Percentiles rank a stretch among this genome's conserved stretches.
Conservation (phyloP, 2,113 vertebrate genomes). For the Pseudonaja textilis region DNA sequence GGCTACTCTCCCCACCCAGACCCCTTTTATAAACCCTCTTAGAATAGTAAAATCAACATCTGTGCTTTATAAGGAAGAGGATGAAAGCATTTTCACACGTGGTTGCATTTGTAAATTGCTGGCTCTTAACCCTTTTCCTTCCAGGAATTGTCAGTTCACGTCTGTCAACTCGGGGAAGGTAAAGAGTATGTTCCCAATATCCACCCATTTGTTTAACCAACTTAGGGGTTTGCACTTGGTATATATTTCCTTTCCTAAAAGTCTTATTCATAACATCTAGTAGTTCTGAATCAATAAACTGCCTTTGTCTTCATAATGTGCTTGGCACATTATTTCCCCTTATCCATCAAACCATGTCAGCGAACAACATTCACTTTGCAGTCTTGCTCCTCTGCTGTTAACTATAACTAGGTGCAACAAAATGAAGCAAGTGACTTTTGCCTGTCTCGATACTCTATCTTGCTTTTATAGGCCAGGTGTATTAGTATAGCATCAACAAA, state of each 20-base stretch:
- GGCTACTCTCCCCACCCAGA: background rate
- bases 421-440: background rate
- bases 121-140: constrained; percentile 83
- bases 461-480: background rate
- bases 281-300: background rate
- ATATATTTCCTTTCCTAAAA: constrained; percentile 7
- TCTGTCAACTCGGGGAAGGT: constrained; percentile 42
- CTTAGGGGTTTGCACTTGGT: constrained; percentile 11
- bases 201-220: constrained; percentile 49
- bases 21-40: constrained; percentile 32
- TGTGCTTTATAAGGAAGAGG: constrained; percentile 53
- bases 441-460: background rate
- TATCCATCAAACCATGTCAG: background rate
- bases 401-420: background rate
- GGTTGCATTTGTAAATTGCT: constrained; percentile 64
- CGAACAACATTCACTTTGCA: background rate
- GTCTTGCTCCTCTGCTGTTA: background rate
- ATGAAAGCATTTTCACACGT: constrained; percentile 55
- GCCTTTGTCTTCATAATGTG: background rate
- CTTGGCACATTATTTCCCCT: background rate
- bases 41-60: constrained; percentile 29
- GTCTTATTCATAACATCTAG: background rate
- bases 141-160: constrained; percentile 75
- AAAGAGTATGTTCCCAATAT: constrained; percentile 61
- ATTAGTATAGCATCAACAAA: background rate